A percentile compares a stretch with the other conserved stretches of the same genome.
Conservation (phyloP, 1,140 invertebrate genomes). For the Piezodorus guildinii region DNA sequence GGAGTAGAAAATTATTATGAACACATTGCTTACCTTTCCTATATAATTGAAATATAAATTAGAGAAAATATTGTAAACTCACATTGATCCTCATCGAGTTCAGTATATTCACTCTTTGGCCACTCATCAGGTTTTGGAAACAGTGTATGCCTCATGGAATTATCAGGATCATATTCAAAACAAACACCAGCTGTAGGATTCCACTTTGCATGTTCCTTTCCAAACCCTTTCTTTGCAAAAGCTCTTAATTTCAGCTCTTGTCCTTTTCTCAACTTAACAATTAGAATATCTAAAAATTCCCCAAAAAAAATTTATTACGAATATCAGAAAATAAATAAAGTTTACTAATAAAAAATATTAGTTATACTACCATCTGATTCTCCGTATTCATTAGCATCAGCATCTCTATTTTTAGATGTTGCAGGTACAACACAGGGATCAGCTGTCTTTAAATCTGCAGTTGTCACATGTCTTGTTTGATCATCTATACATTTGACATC, state of each 20-base stretch:
- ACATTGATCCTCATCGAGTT: slow-evolving; percentile 87
- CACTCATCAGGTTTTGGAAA: slow-evolving; percentile 98
- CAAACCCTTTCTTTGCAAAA: slow-evolving; percentile 85
- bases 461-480: slow-evolving; percentile 88
- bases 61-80: slow-evolving; percentile 32
- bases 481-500: slow-evolving; percentile 93
- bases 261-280: slow-evolving; percentile 94
- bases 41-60: too few species aligned
- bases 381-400: slow-evolving; percentile 84
- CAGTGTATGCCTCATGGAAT: slow-evolving; percentile 89
- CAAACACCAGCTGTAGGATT: slow-evolving; percentile 95
- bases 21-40: too few species aligned
- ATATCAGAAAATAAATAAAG: too few species aligned
- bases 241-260: slow-evolving; percentile 92
- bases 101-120: slow-evolving; percentile 95
- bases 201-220: slow-evolving; percentile 99
- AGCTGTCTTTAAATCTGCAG: slow-evolving; percentile 85
- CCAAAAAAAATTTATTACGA: too few species aligned
- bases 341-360: not conserved
- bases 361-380: slow-evolving; percentile 61
- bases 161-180: slow-evolving; percentile 99
- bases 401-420: slow-evolving; percentile 79
- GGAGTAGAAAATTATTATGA: too few species aligned
- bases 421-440: slow-evolving; percentile 86
- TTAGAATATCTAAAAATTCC: slow-evolving; percentile 64